Percentiles rank a stretch among this genome's conserved stretches.
Conservation (phyloP, 2,888 invertebrate genomes). For the Myathropa florea region DNA sequence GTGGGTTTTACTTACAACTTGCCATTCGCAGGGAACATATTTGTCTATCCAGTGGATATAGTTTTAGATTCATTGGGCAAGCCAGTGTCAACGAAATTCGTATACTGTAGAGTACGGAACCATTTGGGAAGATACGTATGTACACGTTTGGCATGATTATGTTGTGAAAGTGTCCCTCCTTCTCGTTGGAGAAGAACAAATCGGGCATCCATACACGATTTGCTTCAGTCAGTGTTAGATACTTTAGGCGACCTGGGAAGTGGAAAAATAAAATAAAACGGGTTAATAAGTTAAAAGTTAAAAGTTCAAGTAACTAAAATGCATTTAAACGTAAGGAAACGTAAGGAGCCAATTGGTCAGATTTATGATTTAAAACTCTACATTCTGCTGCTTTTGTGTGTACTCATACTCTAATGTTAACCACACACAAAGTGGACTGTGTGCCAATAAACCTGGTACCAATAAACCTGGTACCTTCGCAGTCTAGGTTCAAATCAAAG, state of each 20-base stretch:
- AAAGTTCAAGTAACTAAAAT: no score
- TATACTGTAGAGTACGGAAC: conserved; percentile 97
- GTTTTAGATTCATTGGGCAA: conserved; percentile 98
- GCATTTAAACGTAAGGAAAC: no score
- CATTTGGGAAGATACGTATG: conserved; percentile 97
- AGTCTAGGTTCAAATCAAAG: no score
- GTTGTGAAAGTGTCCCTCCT: conserved; percentile 98
- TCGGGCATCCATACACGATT: conserved; percentile 99
- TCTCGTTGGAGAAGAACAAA: conserved; percentile 98
- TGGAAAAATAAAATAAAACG: not conserved
- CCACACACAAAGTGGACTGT: no score
- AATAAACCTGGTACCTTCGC: no score
- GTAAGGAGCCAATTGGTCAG: no score
- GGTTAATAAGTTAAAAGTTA: no score
- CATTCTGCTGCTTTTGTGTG: no score
- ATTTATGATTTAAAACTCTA: no score
- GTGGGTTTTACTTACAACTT: conserved; percentile 90
- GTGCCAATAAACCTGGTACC: no score
- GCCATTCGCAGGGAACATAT: conserved; percentile 97
- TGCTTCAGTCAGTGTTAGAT: conserved; percentile 95
- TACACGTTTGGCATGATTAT: conserved; percentile 99
- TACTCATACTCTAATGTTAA: no score
- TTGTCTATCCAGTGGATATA: conserved; percentile 98
- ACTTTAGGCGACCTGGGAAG: conserved; percentile 89
- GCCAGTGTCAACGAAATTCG: conserved; percentile 97